phyloP scores from a whole-genome alignment of 1,140 invertebrate genomes.

The Ceratina japonica region DNA sequence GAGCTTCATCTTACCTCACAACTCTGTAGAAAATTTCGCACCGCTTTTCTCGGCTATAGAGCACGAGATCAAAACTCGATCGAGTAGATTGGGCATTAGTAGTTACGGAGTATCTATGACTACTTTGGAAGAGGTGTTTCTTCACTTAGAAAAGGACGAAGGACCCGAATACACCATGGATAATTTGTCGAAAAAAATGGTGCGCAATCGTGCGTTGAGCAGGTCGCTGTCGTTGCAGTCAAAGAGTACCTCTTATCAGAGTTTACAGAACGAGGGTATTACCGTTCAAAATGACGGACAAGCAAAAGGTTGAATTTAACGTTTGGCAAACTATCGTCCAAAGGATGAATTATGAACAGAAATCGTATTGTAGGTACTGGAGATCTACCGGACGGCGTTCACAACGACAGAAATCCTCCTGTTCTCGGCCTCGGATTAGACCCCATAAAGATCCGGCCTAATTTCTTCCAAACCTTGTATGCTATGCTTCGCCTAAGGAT shows the following conservation, averaged over 20 bases:
- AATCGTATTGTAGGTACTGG: slow-evolving; percentile 55
- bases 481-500: slow-evolving; percentile 78
- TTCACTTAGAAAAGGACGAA: slow-evolving; percentile 87
- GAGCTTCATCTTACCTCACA: slow-evolving; percentile 88
- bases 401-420: slow-evolving; percentile 74
- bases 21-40: slow-evolving; percentile 86
- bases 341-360: not conserved
- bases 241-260: slow-evolving; percentile 87
- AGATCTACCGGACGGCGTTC: slow-evolving; percentile 73
- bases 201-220: slow-evolving; percentile 84
- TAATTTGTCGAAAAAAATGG: slow-evolving; percentile 86
- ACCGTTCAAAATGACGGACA: slow-evolving; percentile 74
- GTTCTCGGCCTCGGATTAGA: slow-evolving; percentile 80
- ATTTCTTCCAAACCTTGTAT: slow-evolving; percentile 78
- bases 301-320: slow-evolving; percentile 67
- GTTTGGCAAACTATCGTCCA: not conserved
- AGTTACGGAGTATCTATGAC: slow-evolving; percentile 97
- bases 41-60: slow-evolving; percentile 87
- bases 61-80: slow-evolving; percentile 84
- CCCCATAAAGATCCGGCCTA: slow-evolving; percentile 80
- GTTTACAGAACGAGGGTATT: slow-evolving; percentile 83
- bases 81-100: slow-evolving; percentile 85
- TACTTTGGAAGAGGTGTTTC: slow-evolving; percentile 92
- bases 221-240: slow-evolving; percentile 85
- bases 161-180: slow-evolving; percentile 83